Percentiles rank a stretch among this genome's conserved stretches.
phyloP scores from a whole-genome alignment of 2,888 invertebrate species.

The Acleris sparsana region DNA sequence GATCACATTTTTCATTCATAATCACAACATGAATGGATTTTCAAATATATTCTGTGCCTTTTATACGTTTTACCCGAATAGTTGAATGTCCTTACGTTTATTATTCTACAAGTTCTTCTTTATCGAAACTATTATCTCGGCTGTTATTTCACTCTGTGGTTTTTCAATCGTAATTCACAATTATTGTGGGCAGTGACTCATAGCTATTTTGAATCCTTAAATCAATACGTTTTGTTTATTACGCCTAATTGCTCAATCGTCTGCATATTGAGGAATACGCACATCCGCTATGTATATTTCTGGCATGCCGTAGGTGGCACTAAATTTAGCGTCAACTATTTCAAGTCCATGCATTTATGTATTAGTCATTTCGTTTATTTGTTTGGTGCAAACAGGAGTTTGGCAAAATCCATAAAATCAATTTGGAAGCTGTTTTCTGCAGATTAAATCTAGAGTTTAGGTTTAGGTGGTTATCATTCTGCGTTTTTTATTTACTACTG shows the following conservation, averaged over 20 bases:
- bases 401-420: neutral
- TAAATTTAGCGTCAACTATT: slow-evolving; percentile 59
- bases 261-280: slow-evolving; percentile 30
- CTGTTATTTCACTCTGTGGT: neutral
- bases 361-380: slow-evolving; percentile 24
- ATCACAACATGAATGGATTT: too few relatives aligned
- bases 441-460: too few relatives aligned
- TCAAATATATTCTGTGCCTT: too few relatives aligned
- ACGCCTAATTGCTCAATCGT: slow-evolving; percentile 1
- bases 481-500: too few relatives aligned
- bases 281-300: slow-evolving; percentile 45
- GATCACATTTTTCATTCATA: too few relatives aligned
- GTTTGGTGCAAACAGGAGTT: neutral
- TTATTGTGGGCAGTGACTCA: neutral
- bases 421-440: neutral
- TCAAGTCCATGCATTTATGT: slow-evolving; percentile 62
- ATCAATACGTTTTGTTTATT: slow-evolving; percentile 31
- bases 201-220: slow-evolving; percentile 15
- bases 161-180: neutral
- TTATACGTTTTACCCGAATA: too few relatives aligned
- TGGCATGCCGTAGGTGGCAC: slow-evolving; percentile 52
- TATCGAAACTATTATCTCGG: neutral
- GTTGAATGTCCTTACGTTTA: too few relatives aligned
- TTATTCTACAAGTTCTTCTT: neutral
- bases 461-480: too few relatives aligned